Conservation (phyloP, 2,797 vertebrate genomes). For the Sebastiscus tertius region DNA sequence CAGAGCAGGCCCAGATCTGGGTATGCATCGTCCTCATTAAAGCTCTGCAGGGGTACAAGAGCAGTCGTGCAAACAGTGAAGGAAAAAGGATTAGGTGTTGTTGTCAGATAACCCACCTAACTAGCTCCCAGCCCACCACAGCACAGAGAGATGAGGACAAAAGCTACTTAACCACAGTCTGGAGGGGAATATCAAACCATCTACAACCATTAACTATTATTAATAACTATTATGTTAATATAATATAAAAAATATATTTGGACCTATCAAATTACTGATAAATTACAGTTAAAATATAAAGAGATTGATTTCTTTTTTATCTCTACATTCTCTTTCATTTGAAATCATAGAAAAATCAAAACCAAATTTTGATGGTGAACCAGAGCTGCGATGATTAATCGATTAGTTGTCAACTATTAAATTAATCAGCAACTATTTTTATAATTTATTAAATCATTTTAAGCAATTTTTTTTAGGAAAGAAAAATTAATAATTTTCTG, state of each 20-base stretch:
- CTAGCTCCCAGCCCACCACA: not conserved
- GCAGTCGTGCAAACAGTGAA: slow-evolving; percentile 22
- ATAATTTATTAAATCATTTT: no score
- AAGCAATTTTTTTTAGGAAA: no score
- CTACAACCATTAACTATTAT: not conserved
- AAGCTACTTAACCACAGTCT: not conserved
- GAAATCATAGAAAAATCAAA: not conserved
- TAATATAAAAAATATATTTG: not conserved
- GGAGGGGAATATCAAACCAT: not conserved
- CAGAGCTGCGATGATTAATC: no score
- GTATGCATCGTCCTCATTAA: slow-evolving; percentile 45
- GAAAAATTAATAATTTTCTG: no score
- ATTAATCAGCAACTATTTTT: no score
- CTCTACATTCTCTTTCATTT: not conserved
- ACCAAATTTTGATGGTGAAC: not conserved
- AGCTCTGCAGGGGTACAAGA: slow-evolving; percentile 30
- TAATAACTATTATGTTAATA: no score
- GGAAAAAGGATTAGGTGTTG: slow-evolving; percentile 14
- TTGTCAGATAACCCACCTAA: slow-evolving; percentile 25
- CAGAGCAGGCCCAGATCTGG: slow-evolving; percentile 14
- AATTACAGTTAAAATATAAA: not conserved
- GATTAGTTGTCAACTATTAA: no score
- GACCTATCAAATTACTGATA: not conserved
- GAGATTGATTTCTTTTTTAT: not conserved
- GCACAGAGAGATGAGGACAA: not conserved